A percentile compares a stretch with the other conserved stretches of the same genome.
These are phyloP conservation scores for Catocala fraxini DNA, from an alignment of 2,888 invertebrate species.

Conservation along the genomic window DNA sequence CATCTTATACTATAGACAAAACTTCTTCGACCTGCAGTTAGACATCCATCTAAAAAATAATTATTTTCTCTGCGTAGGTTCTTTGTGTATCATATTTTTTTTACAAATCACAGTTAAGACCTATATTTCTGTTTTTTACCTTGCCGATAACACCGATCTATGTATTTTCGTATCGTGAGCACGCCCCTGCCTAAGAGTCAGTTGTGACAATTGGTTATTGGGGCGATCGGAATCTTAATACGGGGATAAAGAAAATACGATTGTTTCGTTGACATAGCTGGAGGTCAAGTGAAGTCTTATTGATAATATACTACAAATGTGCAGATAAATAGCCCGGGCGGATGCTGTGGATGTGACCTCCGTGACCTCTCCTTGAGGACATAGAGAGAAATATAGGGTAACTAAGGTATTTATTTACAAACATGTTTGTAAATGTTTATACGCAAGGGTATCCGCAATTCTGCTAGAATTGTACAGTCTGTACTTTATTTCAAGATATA, in stretches of 20 bases:
- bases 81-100: not conserved
- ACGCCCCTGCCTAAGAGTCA: conserved; percentile 52
- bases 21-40: too few relatives aligned
- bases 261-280: conserved; percentile 6
- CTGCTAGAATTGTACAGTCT: too few relatives aligned
- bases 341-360: not conserved
- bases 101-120: not conserved
- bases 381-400: not conserved
- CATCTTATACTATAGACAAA: too few relatives aligned
- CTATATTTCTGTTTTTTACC: conserved; percentile 21
- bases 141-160: conserved; percentile 9
- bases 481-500: too few relatives aligned
- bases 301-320: conserved; percentile 13
- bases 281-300: conserved; percentile 13
- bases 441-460: not conserved
- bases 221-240: conserved; percentile 51
- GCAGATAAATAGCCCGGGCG: not conserved
- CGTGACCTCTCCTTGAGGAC: not conserved
- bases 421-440: not conserved
- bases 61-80: too few relatives aligned
- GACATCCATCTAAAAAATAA: too few relatives aligned
- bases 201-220: conserved; percentile 63
- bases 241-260: conserved; percentile 25
- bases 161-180: conserved; percentile 61
- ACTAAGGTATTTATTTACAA: conserved; percentile 1